phyloP scores from a whole-genome alignment of 2,797 vertebrate genomes.

The Anguilla marmorata region DNA sequence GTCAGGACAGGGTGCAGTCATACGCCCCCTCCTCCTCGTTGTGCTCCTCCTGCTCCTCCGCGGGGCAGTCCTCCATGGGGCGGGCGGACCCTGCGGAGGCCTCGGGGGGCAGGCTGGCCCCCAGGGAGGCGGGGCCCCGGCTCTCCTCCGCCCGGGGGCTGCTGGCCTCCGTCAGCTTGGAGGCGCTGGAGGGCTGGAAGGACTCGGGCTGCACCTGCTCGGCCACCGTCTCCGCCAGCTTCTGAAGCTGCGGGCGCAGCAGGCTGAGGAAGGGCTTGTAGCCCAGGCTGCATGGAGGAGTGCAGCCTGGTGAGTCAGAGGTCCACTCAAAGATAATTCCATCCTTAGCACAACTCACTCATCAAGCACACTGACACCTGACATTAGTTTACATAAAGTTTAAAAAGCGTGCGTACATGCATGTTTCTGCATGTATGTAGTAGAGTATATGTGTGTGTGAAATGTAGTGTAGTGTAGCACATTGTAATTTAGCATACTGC shows the following conservation, averaged over 20 bases:
- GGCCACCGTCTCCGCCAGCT: slow-evolving; percentile 76
- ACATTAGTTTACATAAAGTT: no score
- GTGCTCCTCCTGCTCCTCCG: slow-evolving; percentile 75
- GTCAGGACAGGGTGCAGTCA: slow-evolving; percentile 90
- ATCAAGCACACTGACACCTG: background rate
- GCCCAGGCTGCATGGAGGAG: slow-evolving; percentile 76
- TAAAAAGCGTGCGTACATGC: background rate
- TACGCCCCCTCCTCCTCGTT: slow-evolving; percentile 83
- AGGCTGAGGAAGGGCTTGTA: slow-evolving; percentile 95
- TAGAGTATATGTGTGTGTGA: background rate
- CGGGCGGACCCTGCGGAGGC: slow-evolving; percentile 58
- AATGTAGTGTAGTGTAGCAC: background rate
- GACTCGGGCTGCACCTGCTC: slow-evolving; percentile 85
- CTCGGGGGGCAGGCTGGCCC: slow-evolving; percentile 71
- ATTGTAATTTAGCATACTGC: no score
- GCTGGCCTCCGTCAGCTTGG: slow-evolving; percentile 73
- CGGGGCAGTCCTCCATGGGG: slow-evolving; percentile 73
- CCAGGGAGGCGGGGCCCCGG: slow-evolving; percentile 69
- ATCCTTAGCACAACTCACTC: background rate
- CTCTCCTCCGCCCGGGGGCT: slow-evolving; percentile 76
- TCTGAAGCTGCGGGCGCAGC: slow-evolving; percentile 92
- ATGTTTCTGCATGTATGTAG: background rate
- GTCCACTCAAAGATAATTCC: background rate
- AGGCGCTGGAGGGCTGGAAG: slow-evolving; percentile 80
- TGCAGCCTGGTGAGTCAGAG: background rate